Conservation (phyloP, 2,888 invertebrate species). For the Petrophora chlorosata region DNA sequence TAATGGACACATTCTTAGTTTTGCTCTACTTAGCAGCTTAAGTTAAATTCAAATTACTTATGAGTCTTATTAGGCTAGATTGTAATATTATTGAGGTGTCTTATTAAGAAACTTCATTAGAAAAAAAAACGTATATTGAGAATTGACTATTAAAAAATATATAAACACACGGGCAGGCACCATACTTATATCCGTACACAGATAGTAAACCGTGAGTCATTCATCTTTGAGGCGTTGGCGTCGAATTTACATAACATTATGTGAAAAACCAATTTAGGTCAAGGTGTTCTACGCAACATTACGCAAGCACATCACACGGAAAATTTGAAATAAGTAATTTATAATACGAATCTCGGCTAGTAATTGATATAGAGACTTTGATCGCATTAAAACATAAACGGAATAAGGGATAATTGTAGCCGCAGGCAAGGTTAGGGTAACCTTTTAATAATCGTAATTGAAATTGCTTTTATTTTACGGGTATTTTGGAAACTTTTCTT, state of each 20-base stretch:
- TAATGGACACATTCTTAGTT: too few relatives aligned
- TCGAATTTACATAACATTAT: conserved; percentile 63
- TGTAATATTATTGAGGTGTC: too few relatives aligned
- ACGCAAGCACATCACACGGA: conserved; percentile 34
- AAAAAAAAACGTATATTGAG: too few relatives aligned
- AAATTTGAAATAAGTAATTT: conserved; percentile 22
- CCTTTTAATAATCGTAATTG: conserved; percentile 2
- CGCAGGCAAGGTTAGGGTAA: not conserved
- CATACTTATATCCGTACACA: too few relatives aligned
- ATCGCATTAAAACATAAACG: not conserved
- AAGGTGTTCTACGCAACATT: conserved; percentile 53
- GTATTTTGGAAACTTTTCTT: not conserved
- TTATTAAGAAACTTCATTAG: too few relatives aligned
- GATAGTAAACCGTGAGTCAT: too few relatives aligned
- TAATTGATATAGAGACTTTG: conserved; percentile 15
- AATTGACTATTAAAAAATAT: too few relatives aligned
- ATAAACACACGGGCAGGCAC: too few relatives aligned
- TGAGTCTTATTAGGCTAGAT: too few relatives aligned
- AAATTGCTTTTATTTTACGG: conserved; percentile 4
- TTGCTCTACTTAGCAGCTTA: too few relatives aligned
- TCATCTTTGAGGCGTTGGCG: conserved; percentile 52
- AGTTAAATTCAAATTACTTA: too few relatives aligned
- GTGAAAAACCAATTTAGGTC: conserved; percentile 61
- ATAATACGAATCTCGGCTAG: conserved; percentile 7
- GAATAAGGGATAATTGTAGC: conserved; percentile 9